Percentiles rank a stretch among this genome's conserved stretches.
These are phyloP conservation scores for Thera britannica DNA, from an alignment of 2,888 invertebrate species.

Conservation along the genomic window DNA sequence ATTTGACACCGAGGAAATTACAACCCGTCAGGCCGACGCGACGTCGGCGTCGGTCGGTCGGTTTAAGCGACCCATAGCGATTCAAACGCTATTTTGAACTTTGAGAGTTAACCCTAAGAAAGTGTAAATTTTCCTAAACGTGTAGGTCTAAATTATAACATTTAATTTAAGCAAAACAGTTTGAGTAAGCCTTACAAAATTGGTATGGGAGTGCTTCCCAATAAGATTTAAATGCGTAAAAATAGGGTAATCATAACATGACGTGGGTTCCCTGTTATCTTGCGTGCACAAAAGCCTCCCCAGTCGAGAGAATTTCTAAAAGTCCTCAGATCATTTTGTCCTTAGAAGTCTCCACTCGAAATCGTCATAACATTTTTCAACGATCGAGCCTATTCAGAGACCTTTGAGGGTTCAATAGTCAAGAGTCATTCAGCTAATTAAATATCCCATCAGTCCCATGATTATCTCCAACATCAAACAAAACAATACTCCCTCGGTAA, in stretches of 20 bases:
- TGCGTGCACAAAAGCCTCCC: neutral
- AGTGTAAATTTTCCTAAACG: no score
- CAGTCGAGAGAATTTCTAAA: neutral
- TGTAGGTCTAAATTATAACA: no score
- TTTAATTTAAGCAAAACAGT: no score
- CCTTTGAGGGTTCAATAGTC: constrained; percentile 29
- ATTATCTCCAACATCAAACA: constrained; percentile 43
- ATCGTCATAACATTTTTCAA: constrained; percentile 22
- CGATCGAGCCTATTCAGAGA: constrained; percentile 16
- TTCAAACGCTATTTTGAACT: constrained; percentile 23
- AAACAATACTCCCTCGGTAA: constrained; percentile 50
- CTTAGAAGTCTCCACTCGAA: constrained; percentile 15
- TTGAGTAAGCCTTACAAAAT: no score
- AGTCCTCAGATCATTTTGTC: constrained; percentile 11
- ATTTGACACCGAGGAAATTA: constrained; percentile 69
- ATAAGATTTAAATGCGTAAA: neutral
- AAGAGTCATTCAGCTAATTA: constrained; percentile 37
- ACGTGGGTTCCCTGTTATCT: neutral
- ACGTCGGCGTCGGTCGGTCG: neutral
- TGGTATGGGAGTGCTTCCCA: no score
- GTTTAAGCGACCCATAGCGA: constrained; percentile 22
- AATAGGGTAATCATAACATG: neutral
- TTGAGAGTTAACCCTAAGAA: constrained; percentile 17
- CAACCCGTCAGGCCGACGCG: constrained; percentile 48
- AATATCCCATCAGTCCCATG: constrained; percentile 33